phyloP scores from a whole-genome alignment of 2,888 invertebrate species.

The Acronicta psi region DNA sequence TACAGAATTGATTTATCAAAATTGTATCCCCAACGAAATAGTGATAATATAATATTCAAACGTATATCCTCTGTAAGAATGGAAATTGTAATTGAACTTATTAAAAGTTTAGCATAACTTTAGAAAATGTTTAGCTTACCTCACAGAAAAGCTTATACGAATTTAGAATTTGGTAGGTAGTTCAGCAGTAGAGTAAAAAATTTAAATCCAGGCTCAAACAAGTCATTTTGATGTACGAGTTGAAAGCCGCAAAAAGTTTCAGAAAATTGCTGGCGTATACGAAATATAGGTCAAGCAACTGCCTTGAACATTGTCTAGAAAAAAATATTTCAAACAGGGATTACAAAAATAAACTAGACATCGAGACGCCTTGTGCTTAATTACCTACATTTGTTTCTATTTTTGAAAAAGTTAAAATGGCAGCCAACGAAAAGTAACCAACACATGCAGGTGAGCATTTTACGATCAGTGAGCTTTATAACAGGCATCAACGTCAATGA shows the following conservation, averaged over 20 bases:
- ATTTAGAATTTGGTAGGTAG: background rate
- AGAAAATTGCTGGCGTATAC: slow-evolving; percentile 48
- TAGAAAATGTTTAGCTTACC: background rate
- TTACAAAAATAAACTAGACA: slow-evolving; percentile 70
- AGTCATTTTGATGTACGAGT: slow-evolving; percentile 25
- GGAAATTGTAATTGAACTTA: no score
- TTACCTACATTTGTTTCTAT: slow-evolving; percentile 67
- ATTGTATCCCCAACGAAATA: no score
- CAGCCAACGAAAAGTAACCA: slow-evolving; percentile 59
- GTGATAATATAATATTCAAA: no score
- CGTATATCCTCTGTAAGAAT: no score
- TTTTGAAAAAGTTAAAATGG: slow-evolving; percentile 43
- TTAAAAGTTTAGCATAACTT: no score
- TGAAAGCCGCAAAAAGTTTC: slow-evolving; percentile 36
- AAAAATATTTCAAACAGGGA: slow-evolving; percentile 65
- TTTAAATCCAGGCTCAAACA: slow-evolving; percentile 21
- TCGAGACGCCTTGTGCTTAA: slow-evolving; percentile 77
- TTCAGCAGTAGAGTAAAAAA: slow-evolving; percentile 7
- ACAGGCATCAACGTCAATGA: slow-evolving; percentile 65
- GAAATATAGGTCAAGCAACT: slow-evolving; percentile 72
- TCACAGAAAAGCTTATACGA: background rate
- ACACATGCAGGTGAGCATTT: slow-evolving; percentile 68
- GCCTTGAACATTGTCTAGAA: slow-evolving; percentile 66
- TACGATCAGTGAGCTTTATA: slow-evolving; percentile 66
- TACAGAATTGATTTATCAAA: no score